Evolutionary conservation across 2,888 invertebrate species (phyloP).

Genomic region (Nasonia oneida): DNA sequence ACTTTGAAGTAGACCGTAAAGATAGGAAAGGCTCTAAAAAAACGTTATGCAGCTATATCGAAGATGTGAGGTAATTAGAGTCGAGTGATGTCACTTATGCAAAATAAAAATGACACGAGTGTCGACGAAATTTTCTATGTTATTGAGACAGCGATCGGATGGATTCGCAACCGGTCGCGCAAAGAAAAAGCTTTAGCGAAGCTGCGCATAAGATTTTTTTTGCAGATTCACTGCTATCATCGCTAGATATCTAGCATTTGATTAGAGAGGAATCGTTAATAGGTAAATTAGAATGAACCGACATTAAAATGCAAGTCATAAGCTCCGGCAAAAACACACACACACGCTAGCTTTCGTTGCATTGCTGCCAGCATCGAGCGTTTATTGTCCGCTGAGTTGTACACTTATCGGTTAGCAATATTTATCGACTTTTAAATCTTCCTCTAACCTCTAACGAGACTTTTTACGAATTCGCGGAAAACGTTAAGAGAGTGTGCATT

Average conservation of each 20-base stretch:
- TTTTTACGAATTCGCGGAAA: slow-evolving; percentile 23
- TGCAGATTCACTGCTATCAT: neutral
- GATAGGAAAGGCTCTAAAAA: neutral
- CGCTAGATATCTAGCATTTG: neutral
- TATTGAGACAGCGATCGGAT: no score
- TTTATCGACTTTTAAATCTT: slow-evolving; percentile 36
- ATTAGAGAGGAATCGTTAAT: slow-evolving; percentile 8
- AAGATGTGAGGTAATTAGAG: neutral
- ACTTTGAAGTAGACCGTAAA: neutral
- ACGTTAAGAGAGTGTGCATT: neutral
- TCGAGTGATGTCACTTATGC: neutral
- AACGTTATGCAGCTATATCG: neutral
- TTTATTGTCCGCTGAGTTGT: neutral
- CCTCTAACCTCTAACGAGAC: neutral
- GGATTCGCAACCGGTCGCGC: no score
- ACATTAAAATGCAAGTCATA: slow-evolving; percentile 8
- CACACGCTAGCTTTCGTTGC: no score
- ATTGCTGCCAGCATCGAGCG: neutral
- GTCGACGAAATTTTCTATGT: no score
- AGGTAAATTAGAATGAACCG: slow-evolving; percentile 1
- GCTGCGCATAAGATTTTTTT: neutral
- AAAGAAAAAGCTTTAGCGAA: neutral
- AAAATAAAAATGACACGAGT: neutral
- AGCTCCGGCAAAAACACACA: neutral
- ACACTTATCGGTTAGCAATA: slow-evolving; percentile 20